Conservation (phyloP, 2,888 invertebrate species). For the Drosophila paranaensis region DNA sequence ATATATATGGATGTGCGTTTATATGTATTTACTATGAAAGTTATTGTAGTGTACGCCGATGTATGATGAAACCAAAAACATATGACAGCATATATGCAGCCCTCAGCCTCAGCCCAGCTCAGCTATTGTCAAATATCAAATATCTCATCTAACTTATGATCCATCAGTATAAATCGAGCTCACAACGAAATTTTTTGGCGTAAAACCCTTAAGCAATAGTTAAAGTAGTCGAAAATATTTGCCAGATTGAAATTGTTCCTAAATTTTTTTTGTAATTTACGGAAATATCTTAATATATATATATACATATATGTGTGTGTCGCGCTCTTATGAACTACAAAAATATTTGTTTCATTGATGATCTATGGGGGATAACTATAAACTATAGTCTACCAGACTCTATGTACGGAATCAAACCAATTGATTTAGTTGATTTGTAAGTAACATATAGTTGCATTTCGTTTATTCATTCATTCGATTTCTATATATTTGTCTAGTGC, state of each 20-base stretch:
- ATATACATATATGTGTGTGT: background rate
- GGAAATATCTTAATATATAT: background rate
- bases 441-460: background rate
- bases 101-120: too few species aligned
- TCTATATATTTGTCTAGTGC: slow-evolving; percentile 18
- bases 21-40: slow-evolving; percentile 13
- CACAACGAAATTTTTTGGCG: background rate
- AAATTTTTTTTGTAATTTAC: background rate
- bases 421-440: too few species aligned
- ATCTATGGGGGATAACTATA: too few species aligned
- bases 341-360: background rate
- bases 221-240: background rate
- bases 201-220: background rate
- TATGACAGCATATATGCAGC: slow-evolving; percentile 10
- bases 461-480: slow-evolving; percentile 16
- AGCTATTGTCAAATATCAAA: too few species aligned
- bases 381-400: too few species aligned
- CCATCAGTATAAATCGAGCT: background rate
- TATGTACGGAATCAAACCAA: too few species aligned
- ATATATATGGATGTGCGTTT: background rate
- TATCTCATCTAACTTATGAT: background rate
- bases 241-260: background rate
- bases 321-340: slow-evolving; percentile 8
- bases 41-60: slow-evolving; percentile 21
- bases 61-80: slow-evolving; percentile 47